These are phyloP conservation scores for Trimorus sp. DNA, from an alignment of 2,888 invertebrate genomes.

Conservation along the genomic window DNA sequence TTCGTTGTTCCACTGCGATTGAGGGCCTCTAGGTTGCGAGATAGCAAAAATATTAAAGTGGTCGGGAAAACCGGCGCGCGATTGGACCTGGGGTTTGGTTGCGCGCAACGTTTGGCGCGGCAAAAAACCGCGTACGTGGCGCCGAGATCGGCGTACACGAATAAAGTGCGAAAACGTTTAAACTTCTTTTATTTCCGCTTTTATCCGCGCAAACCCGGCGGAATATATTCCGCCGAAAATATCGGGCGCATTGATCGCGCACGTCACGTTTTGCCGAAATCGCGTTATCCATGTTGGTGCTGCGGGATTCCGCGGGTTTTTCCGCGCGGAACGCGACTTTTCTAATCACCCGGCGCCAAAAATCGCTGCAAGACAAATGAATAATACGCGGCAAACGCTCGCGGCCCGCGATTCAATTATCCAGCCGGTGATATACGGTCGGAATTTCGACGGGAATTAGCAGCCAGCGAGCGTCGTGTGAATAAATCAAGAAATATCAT, in stretches of 20 bases:
- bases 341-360: conserved; percentile 45
- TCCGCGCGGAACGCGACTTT: conserved; percentile 21
- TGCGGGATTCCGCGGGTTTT: conserved; percentile 7
- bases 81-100: no score
- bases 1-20: no score
- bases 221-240: conserved; percentile 31
- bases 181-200: conserved; percentile 29
- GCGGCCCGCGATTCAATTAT: conserved; percentile 61
- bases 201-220: not conserved
- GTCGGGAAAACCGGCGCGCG: no score
- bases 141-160: not conserved
- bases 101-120: not conserved
- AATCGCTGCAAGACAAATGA: conserved; percentile 53
- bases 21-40: no score
- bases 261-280: conserved; percentile 58
- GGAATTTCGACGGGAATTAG: conserved; percentile 66
- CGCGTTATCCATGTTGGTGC: conserved; percentile 49
- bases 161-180: not conserved
- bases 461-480: conserved; percentile 64
- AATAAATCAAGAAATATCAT: conserved; percentile 67
- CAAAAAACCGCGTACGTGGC: not conserved
- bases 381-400: conserved; percentile 58
- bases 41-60: no score
- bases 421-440: conserved; percentile 60
- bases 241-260: conserved; percentile 47